Percentiles rank a stretch among this genome's conserved stretches.
Conservation (phyloP, 1,140 invertebrate genomes). For the Drosophila parvula region DNA sequence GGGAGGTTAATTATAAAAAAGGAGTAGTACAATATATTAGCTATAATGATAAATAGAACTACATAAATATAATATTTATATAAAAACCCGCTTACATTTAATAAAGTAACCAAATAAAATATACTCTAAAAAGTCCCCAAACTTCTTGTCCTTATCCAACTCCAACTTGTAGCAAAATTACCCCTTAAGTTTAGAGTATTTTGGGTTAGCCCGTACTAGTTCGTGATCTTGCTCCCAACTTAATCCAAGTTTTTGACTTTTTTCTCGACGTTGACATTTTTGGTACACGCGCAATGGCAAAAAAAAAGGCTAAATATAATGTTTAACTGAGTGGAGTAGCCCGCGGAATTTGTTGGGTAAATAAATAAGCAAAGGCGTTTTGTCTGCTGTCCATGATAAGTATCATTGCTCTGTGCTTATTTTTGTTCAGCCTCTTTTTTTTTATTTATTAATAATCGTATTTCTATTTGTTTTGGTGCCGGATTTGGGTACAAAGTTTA, state of each 20-base stretch:
- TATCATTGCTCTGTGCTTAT: constrained; percentile 34
- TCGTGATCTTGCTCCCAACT: constrained; percentile 39
- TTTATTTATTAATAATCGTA: constrained; percentile 31
- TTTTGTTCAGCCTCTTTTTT: constrained; percentile 6
- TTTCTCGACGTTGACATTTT: constrained; percentile 47
- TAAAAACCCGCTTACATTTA: no score
- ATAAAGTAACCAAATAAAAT: not conserved
- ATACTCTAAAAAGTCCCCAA: not conserved
- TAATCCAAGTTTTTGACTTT: constrained; percentile 17
- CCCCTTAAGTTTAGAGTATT: constrained; percentile 8
- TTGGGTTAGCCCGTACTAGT: constrained; percentile 13
- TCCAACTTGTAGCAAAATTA: not conserved
- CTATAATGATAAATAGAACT: no score
- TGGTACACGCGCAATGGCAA: constrained; percentile 55
- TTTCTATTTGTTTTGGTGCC: constrained; percentile 28
- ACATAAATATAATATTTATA: not conserved
- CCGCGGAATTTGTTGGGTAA: constrained; percentile 54
- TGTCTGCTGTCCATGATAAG: constrained; percentile 48
- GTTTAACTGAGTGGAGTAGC: constrained; percentile 33
- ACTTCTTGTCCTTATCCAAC: not conserved
- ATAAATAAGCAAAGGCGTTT: constrained; percentile 55
- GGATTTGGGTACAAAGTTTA: constrained; percentile 31
- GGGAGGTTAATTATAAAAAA: not conserved
- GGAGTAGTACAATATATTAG: not conserved
- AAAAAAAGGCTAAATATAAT: constrained; percentile 43